Conservation (phyloP, 2,888 invertebrate genomes). For the Leucophora obtusa region DNA sequence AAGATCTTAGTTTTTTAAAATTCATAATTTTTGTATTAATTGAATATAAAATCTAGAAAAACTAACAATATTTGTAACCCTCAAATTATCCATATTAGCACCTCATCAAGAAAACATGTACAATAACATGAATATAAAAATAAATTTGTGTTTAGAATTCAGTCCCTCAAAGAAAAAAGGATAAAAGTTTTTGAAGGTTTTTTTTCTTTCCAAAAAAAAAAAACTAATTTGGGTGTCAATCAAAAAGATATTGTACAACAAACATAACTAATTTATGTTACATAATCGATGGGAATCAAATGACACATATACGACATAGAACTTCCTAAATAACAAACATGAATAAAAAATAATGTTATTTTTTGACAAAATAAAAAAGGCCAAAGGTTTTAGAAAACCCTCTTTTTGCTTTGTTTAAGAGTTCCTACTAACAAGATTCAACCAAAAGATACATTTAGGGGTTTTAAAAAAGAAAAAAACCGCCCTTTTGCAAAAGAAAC, state of each 20-base stretch:
- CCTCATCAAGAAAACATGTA: slow-evolving; percentile 49
- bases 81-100: slow-evolving; percentile 57
- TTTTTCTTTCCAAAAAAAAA: background rate
- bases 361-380: slow-evolving; percentile 36
- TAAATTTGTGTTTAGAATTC: slow-evolving; percentile 18
- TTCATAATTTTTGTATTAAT: background rate
- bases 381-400: slow-evolving; percentile 46
- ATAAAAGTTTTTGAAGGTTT: background rate
- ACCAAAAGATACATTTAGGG: slow-evolving; percentile 50
- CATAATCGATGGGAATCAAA: slow-evolving; percentile 72
- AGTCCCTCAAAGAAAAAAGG: background rate
- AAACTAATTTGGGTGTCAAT: slow-evolving; percentile 69
- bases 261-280: slow-evolving; percentile 69
- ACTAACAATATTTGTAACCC: slow-evolving; percentile 41
- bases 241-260: slow-evolving; percentile 66
- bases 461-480: slow-evolving; percentile 33
- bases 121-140: slow-evolving; percentile 8
- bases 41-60: slow-evolving; percentile 3
- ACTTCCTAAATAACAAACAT: slow-evolving; percentile 38
- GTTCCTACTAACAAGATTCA: slow-evolving; percentile 55
- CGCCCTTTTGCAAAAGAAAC: slow-evolving; percentile 31
- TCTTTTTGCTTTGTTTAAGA: slow-evolving; percentile 14
- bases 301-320: slow-evolving; percentile 50
- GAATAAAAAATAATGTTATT: slow-evolving; percentile 51
- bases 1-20: background rate